These are phyloP conservation scores for Neoseiulus cucumeris DNA, from an alignment of 1,140 invertebrate species.

Conservation along the genomic window DNA sequence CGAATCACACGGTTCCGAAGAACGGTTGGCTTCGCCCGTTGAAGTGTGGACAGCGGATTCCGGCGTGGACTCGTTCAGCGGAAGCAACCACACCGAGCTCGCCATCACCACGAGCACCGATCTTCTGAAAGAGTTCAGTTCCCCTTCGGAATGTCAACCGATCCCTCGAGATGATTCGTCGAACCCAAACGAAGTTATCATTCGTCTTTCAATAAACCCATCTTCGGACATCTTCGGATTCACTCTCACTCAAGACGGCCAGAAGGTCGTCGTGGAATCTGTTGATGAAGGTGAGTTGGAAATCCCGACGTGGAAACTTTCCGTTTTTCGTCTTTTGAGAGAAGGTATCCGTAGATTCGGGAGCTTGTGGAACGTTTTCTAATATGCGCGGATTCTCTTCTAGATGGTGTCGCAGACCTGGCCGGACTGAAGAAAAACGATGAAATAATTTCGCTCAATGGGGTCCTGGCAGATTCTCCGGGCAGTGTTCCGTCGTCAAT, in stretches of 20 bases:
- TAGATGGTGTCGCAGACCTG: slow-evolving; percentile 1
- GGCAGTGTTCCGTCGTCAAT: neutral
- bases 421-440: neutral
- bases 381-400: neutral
- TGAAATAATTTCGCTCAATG: neutral
- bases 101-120: neutral
- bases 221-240: slow-evolving; percentile 3
- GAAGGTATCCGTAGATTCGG: too few relatives aligned
- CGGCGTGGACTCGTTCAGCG: neutral
- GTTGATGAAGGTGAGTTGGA: neutral
- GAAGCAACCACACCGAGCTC: neutral
- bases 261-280: slow-evolving; percentile 3
- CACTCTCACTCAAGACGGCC: slow-evolving; percentile 3
- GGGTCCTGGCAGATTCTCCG: neutral
- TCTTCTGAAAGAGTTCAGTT: neutral
- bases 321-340: too few relatives aligned
- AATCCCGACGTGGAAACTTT: neutral
- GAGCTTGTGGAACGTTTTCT: neutral
- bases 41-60: neutral
- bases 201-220: slow-evolving; percentile 1
- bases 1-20: neutral
- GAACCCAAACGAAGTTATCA: neutral
- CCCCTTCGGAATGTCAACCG: neutral
- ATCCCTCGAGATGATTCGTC: neutral
- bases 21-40: neutral